phyloP scores from a whole-genome alignment of 2,797 vertebrate species.

The Phrynocephalus guinanensis region DNA sequence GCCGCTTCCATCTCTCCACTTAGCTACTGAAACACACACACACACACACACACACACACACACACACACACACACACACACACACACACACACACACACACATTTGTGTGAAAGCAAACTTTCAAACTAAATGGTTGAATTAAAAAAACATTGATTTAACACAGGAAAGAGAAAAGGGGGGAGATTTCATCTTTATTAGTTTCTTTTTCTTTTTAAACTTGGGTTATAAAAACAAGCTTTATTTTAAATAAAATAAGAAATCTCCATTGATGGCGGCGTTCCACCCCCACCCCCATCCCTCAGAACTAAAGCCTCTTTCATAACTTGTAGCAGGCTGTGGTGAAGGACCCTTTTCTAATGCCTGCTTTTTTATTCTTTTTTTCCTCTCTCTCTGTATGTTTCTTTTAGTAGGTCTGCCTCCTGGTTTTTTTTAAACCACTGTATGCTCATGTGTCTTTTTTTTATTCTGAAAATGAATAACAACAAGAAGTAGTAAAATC shows the following conservation, averaged over 20 bases:
- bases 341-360: constrained; percentile 22
- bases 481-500: background rate
- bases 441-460: background rate
- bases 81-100: background rate
- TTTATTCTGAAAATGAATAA: constrained; percentile 1
- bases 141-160: constrained; percentile 49
- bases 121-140: constrained; percentile 52
- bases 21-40: constrained; percentile 33
- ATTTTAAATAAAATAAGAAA: background rate
- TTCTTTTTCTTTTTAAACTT: constrained; percentile 21
- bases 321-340: background rate
- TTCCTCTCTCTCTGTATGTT: background rate
- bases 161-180: constrained; percentile 65
- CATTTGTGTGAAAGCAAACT: no score
- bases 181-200: constrained; percentile 40
- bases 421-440: background rate
- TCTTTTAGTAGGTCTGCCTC: constrained; percentile 6
- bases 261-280: constrained; percentile 29
- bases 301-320: constrained; percentile 51
- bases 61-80: background rate
- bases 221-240: constrained; percentile 46
- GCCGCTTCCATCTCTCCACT: constrained; percentile 28
- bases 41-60: background rate
- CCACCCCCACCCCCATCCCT: background rate
- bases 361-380: background rate